A percentile compares a stretch with the other conserved stretches of the same genome.
Conservation (phyloP, 2,888 invertebrate genomes). For the Auanema freiburgensis region DNA sequence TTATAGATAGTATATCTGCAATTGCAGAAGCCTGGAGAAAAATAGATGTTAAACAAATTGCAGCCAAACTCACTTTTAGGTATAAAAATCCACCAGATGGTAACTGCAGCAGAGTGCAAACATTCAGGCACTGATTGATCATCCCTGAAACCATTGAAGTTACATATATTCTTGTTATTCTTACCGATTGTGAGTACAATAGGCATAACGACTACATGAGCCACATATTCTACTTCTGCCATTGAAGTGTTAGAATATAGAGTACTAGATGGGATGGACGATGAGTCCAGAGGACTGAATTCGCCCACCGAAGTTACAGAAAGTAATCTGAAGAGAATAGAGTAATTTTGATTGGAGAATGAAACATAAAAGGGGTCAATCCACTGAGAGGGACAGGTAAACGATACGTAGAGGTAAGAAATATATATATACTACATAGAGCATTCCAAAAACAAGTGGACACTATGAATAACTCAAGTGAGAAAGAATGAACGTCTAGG, state of each 20-base stretch:
- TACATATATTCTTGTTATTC: slow-evolving; percentile 6
- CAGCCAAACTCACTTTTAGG: slow-evolving; percentile 28
- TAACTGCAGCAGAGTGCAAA: slow-evolving; percentile 62
- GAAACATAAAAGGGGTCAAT: too few relatives aligned
- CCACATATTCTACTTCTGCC: slow-evolving; percentile 53
- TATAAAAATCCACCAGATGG: slow-evolving; percentile 53
- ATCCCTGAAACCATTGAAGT: slow-evolving; percentile 40
- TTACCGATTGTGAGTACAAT: slow-evolving; percentile 49
- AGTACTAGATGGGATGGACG: too few relatives aligned
- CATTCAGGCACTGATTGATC: slow-evolving; percentile 62
- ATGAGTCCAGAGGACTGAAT: too few relatives aligned
- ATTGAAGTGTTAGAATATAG: slow-evolving; percentile 15
- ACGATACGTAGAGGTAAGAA: too few relatives aligned
- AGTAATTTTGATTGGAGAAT: too few relatives aligned
- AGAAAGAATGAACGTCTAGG: too few relatives aligned
- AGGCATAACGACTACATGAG: slow-evolving; percentile 58
- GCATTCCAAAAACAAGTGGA: too few relatives aligned
- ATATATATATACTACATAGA: too few relatives aligned
- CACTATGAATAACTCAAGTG: too few relatives aligned
- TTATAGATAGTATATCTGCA: slow-evolving; percentile 76
- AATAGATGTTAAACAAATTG: neutral
- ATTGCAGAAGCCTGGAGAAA: slow-evolving; percentile 75
- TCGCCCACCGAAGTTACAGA: too few relatives aligned
- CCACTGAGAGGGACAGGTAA: too few relatives aligned
- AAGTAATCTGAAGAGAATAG: too few relatives aligned